Evolutionary conservation across 2,888 invertebrate species (phyloP).

Genomic region (Plebejus melissa): DNA sequence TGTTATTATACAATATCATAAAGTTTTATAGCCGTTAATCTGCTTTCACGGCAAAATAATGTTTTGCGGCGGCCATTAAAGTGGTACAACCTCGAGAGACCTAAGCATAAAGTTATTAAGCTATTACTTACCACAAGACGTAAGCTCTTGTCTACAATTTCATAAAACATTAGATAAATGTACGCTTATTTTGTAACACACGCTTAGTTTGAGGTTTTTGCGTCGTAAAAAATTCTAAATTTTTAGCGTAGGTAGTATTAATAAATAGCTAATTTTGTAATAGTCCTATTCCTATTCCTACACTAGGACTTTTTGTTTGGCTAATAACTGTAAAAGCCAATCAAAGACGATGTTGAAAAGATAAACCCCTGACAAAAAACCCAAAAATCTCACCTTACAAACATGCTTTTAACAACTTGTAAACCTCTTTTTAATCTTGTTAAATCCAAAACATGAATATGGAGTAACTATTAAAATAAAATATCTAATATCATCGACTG

Average conservation of each 20-base stretch:
- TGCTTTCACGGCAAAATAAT: conserved; percentile 16
- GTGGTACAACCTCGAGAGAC: conserved; percentile 19
- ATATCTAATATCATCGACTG: too few relatives aligned
- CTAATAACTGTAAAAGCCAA: too few relatives aligned
- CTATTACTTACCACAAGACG: conserved; percentile 22
- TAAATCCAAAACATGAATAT: too few relatives aligned
- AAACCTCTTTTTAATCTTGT: too few relatives aligned
- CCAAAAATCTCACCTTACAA: too few relatives aligned
- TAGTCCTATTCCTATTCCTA: too few relatives aligned
- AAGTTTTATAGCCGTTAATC: conserved; percentile 17
- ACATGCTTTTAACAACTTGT: too few relatives aligned
- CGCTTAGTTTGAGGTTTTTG: neutral
- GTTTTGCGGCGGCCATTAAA: conserved; percentile 22
- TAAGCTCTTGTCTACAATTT: conserved; percentile 23
- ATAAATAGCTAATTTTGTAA: too few relatives aligned
- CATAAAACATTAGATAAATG: conserved; percentile 28
- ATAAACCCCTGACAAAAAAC: too few relatives aligned
- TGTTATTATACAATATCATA: conserved; percentile 14
- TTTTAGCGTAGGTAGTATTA: neutral
- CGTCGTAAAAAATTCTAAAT: neutral
- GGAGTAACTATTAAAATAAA: too few relatives aligned
- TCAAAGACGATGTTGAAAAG: too few relatives aligned
- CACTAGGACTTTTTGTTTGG: too few relatives aligned
- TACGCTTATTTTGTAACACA: conserved; percentile 5
- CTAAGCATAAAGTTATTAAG: conserved; percentile 24